A percentile compares a stretch with the other conserved stretches of the same genome.
Conservation (phyloP, 2,888 invertebrate species). For the Phymatocera aterrima region DNA sequence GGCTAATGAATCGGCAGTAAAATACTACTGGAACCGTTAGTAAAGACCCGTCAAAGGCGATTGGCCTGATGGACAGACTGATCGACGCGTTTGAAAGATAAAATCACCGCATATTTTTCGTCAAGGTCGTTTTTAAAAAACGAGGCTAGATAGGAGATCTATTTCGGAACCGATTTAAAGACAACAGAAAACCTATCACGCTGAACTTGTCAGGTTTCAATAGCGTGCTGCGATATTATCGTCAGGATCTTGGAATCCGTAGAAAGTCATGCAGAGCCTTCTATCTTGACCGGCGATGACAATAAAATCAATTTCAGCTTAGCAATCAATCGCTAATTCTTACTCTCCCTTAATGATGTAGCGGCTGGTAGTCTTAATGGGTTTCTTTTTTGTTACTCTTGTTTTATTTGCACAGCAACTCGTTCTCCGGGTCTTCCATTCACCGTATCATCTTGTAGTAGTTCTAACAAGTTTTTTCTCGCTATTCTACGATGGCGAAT, state of each 20-base stretch:
- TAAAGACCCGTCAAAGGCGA: constrained; percentile 2
- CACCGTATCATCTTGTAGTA: neutral
- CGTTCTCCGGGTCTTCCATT: constrained; percentile 5
- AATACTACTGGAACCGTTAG: constrained; percentile 40
- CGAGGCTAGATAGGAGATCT: neutral
- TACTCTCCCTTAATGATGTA: neutral
- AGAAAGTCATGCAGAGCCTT: neutral
- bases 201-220: neutral
- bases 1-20: constrained; percentile 12
- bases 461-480: neutral
- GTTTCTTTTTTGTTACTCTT: neutral
- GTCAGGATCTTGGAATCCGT: neutral
- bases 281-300: neutral
- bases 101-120: neutral
- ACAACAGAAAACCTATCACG: neutral
- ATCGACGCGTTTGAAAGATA: neutral
- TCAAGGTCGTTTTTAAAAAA: constrained; percentile 7
- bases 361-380: neutral
- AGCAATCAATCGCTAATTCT: neutral
- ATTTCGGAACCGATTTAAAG: neutral
- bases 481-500: neutral
- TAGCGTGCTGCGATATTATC: neutral
- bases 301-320: neutral
- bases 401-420: too few relatives aligned
- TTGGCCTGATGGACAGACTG: constrained; percentile 26